Base-by-base conservation (phyloP, 1,140 invertebrate genomes). In the Heliconius himera region DNA sequence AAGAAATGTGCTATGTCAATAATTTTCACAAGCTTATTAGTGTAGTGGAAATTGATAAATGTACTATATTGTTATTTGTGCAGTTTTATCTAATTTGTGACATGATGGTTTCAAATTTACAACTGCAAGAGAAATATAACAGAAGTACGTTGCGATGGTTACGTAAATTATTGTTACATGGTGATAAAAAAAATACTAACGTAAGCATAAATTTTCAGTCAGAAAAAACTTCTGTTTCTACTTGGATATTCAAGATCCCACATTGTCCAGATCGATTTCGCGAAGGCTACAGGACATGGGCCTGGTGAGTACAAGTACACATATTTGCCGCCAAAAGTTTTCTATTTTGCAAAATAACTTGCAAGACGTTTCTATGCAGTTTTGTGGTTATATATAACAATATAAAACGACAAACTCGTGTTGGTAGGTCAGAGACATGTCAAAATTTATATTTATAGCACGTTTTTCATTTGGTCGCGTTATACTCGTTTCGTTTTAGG, bases 161-260 rank as follows among this genome's bases (percentile, higher is more conserved):
- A 84, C 77, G 78, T 79, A 85, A 81, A 83, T 80, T 79, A 78
- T 76, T 84, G 82, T 81, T 82, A 22, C 36, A 82, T 73, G 20
- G 70, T 78, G 33, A 80, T 78, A 84, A 76, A 60, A 51, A n/a
- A 54, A 51, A 75, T 54, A 26, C 60, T 60, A 78, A 74, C 29
- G 60, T 51, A 66, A 73, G 20, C 78, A 60, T 76, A 60, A 56
- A 78, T 60, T 93, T 91, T 72, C 91, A 94, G 92, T 93, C 76
- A 85, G 90, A 83, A 89, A 88, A 87, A 96, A 96, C 86, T 96
- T 96, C 81, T 96, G 95, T 81, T 97, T 97, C 94, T 97, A 97
- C 90, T 95, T 97, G 95, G 96, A 97, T 84, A 95, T 97, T 80
- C 96, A 96, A 90, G 96, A 96, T 84, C 95, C 96, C 95, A 95